Evolutionary conservation across 2,797 vertebrate genomes (phyloP).

Genomic region (Pampus argenteus): DNA sequence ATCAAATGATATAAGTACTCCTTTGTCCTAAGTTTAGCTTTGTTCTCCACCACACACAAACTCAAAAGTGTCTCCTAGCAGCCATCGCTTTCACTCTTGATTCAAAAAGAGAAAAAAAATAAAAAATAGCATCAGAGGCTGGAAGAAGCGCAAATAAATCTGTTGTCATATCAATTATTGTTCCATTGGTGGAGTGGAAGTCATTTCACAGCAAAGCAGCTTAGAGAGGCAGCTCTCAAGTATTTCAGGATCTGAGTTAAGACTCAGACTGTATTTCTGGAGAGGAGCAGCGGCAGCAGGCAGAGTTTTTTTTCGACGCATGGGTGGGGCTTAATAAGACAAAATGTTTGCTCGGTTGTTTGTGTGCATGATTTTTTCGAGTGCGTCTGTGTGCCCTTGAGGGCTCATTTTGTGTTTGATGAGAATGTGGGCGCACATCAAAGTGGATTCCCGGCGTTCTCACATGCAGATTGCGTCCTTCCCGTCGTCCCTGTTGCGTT

Average conservation of each 20-base stretch:
- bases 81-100: too few relatives aligned
- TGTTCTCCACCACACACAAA: conserved; percentile 28
- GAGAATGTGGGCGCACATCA: conserved; percentile 35
- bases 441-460: conserved; percentile 49
- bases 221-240: conserved; percentile 82
- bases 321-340: conserved; percentile 69
- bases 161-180: conserved; percentile 88
- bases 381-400: conserved; percentile 53
- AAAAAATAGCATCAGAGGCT: conserved; percentile 61
- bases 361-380: conserved; percentile 46
- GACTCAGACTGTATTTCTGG: conserved; percentile 77
- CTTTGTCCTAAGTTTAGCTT: conserved; percentile 18
- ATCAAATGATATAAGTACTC: conserved; percentile 25
- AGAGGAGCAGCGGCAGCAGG: conserved; percentile 61
- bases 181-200: conserved; percentile 82
- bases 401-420: conserved; percentile 29
- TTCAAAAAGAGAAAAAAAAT: too few relatives aligned
- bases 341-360: conserved; percentile 57
- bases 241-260: conserved; percentile 80
- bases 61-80: too few relatives aligned
- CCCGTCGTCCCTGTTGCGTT: neutral
- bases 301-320: conserved; percentile 47
- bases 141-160: conserved; percentile 79
- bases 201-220: conserved; percentile 84
- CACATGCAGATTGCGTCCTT: conserved; percentile 50